A percentile compares a stretch with the other conserved stretches of the same genome.
Conservation (phyloP, 1,140 invertebrate species). For the Saccostrea cuccullata region DNA sequence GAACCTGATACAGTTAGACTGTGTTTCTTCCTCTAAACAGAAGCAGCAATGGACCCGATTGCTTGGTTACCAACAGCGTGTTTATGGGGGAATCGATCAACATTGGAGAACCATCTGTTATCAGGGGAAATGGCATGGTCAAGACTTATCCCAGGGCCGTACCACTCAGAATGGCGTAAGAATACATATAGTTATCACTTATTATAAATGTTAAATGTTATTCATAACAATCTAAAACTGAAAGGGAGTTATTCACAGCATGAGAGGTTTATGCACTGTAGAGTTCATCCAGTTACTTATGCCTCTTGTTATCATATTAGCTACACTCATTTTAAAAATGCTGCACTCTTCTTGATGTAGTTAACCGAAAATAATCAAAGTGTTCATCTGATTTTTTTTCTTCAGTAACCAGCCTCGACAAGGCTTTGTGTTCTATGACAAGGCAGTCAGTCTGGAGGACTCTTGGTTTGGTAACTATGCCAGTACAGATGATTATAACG, state of each 20-base stretch:
- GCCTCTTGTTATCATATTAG: too few relatives aligned
- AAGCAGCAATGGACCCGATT: not conserved
- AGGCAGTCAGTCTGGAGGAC: slow-evolving; percentile 28
- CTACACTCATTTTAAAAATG: too few relatives aligned
- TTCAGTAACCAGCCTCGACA: slow-evolving; percentile 42
- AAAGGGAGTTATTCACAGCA: too few relatives aligned
- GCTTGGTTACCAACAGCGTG: not conserved
- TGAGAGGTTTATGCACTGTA: too few relatives aligned
- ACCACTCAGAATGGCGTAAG: slow-evolving; percentile 15
- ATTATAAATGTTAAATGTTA: too few relatives aligned
- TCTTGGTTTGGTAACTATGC: slow-evolving; percentile 44
- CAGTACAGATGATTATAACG: slow-evolving; percentile 20
- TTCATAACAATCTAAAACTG: too few relatives aligned
- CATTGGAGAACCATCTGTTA: not conserved
- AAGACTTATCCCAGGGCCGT: slow-evolving; percentile 19
- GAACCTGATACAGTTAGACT: too few relatives aligned
- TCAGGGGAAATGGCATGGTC: not conserved
- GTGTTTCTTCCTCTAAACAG: not conserved
- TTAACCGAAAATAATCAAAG: too few relatives aligned
- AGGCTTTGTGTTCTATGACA: slow-evolving; percentile 43
- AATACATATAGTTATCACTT: not conserved
- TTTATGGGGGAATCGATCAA: not conserved
- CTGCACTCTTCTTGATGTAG: too few relatives aligned
- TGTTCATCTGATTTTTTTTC: too few relatives aligned
- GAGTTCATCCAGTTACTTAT: too few relatives aligned